Percentiles rank a stretch among this genome's conserved stretches.
Conservation (phyloP, 2,797 vertebrate genomes). For the Odontamblyopus lacepedii region DNA sequence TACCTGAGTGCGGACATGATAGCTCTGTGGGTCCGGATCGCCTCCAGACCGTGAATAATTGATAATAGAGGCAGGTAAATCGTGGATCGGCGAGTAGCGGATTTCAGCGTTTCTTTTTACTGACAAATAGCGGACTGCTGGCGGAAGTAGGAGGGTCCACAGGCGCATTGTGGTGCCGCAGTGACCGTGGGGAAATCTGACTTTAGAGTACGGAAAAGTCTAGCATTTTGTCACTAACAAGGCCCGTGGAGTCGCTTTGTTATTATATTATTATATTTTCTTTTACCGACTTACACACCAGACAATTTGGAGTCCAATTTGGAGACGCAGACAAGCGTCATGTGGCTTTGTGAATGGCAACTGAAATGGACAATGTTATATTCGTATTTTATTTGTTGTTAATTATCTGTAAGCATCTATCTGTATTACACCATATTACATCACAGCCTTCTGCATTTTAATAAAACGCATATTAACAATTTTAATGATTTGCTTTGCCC, state of each 20-base stretch:
- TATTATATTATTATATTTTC: too few relatives aligned
- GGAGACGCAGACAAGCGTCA: background rate
- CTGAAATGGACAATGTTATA: background rate
- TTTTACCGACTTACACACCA: background rate
- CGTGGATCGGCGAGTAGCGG: constrained; percentile 19
- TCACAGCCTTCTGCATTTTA: too few relatives aligned
- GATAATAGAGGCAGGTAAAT: fast-evolving
- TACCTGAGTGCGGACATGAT: constrained; percentile 58
- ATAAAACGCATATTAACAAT: too few relatives aligned
- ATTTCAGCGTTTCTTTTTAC: constrained; percentile 24
- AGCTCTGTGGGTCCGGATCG: constrained; percentile 1
- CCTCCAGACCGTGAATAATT: background rate
- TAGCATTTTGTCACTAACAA: background rate
- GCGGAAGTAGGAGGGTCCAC: constrained; percentile 50
- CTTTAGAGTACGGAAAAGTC: background rate
- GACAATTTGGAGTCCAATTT: background rate
- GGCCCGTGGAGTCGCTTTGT: too few relatives aligned
- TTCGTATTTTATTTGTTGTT: background rate
- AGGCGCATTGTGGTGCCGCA: constrained; percentile 23
- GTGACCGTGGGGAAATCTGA: constrained; percentile 10
- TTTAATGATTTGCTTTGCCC: too few relatives aligned
- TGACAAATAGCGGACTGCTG: constrained; percentile 62
- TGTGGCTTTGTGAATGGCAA: background rate
- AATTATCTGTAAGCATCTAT: too few relatives aligned
- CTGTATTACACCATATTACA: too few relatives aligned